Base-by-base conservation (phyloP, 2,888 invertebrate genomes). In the Rhamphomyia laevipes region DNA sequence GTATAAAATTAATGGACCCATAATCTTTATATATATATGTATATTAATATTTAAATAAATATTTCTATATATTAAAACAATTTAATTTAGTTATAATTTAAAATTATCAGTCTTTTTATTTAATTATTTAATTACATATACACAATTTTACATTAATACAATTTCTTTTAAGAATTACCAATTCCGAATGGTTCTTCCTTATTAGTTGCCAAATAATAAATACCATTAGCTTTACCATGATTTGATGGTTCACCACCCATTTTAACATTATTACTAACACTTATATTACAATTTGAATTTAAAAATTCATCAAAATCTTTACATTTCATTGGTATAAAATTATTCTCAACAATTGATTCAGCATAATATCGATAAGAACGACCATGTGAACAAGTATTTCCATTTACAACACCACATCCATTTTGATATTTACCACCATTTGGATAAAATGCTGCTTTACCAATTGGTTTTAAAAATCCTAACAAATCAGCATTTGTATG, bases 361-460 rank as follows among this genome's bases (percentile, higher is more conserved):
- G 68, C 66, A 51, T 65, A 74, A 53, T 71, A 74, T 30, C 57
- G 17, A 43, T 68, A 68, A 2, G 74, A 61, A 38, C 73, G 63
- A 2, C 56, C 54, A 57, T 76, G 75, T 3, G 74, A 59, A 56
- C 75, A 76, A 15, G 57, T 44, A 43, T 65, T 67, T 49, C 61
- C 56, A 15, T 64, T n/a, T 61, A 66, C 68, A 50, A 61, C 49
- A 56, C 65, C 70, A 67, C 74, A 75, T 63, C 74, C 73, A 55
- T 71, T 65, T 68, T 77, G 76, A 61, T 71, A 66, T 65, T 74
- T 73, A 61, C 73, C 67, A 53, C 68, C 68, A 69, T 73, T 75
- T 62, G 73, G 74, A 70, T 74, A 75, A 64, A 75, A 73, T 61
- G 71, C 68, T 61, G 70, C 70, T 59, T 68, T 67, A n/a, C 69